Evolutionary conservation across 2,888 invertebrate genomes (phyloP).

Genomic region (Tholera decimalis): DNA sequence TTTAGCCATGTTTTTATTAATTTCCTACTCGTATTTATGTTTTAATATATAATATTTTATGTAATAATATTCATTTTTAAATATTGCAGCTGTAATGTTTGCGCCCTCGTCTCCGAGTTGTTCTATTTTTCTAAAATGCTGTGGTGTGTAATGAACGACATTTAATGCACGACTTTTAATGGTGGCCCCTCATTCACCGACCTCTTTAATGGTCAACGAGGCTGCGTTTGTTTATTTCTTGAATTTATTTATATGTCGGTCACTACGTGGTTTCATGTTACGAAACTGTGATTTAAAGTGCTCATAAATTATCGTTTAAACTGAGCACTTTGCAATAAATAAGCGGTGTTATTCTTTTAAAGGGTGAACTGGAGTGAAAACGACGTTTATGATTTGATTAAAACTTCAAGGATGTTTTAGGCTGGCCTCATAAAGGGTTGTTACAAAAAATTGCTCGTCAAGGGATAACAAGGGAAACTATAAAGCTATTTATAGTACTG

Average conservation of each 20-base stretch:
- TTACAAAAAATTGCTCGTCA: slow-evolving; percentile 47
- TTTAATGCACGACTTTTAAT: slow-evolving; percentile 70
- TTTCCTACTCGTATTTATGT: neutral
- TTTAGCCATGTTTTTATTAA: neutral
- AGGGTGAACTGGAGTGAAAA: neutral
- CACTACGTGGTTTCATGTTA: slow-evolving; percentile 34
- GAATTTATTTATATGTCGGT: slow-evolving; percentile 54
- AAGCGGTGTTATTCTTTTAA: neutral
- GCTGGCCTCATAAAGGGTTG: slow-evolving; percentile 40
- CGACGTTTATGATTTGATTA: slow-evolving; percentile 9
- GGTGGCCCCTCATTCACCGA: slow-evolving; percentile 70
- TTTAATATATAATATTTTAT: neutral
- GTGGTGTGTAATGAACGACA: slow-evolving; percentile 70
- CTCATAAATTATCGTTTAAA: slow-evolving; percentile 25
- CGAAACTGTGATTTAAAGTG: slow-evolving; percentile 31
- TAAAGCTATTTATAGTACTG: slow-evolving; percentile 32
- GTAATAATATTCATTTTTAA: neutral
- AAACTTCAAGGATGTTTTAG: slow-evolving; percentile 30
- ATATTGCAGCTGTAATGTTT: neutral
- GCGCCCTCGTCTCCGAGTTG: slow-evolving; percentile 54
- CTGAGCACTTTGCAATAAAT: neutral
- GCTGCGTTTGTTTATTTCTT: slow-evolving; percentile 59
- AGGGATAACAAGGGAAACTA: slow-evolving; percentile 30
- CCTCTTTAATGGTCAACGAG: slow-evolving; percentile 67
- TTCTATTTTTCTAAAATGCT: slow-evolving; percentile 64